Evolutionary conservation across 2,888 invertebrate genomes (phyloP).

Genomic region (Eustalomyia histrio): DNA sequence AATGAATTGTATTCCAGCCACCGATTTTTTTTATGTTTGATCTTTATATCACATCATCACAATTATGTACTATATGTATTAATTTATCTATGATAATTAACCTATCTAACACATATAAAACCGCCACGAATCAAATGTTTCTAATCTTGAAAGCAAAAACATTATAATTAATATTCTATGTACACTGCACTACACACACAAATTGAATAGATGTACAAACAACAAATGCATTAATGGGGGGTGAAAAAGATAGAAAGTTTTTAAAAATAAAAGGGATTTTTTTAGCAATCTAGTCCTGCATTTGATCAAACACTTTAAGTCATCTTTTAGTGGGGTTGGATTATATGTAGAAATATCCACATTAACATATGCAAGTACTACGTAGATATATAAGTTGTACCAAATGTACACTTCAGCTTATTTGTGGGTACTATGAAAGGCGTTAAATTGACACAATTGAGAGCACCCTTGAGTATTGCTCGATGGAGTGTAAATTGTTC

Average conservation of each 20-base stretch:
- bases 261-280: background rate
- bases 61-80: slow-evolving; percentile 8
- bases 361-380: background rate
- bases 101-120: background rate
- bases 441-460: slow-evolving; percentile 40
- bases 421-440: slow-evolving; percentile 42
- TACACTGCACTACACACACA: background rate
- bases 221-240: background rate
- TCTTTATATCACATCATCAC: no score
- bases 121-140: slow-evolving; percentile 2
- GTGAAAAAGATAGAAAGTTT: background rate
- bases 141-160: background rate
- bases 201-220: background rate
- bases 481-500: slow-evolving; percentile 23
- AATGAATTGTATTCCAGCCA: no score
- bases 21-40: no score
- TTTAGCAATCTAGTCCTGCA: background rate
- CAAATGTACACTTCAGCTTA: background rate
- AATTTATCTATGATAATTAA: background rate
- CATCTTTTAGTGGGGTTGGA: background rate
- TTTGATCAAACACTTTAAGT: no score
- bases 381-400: background rate
- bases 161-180: background rate
- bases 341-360: background rate
- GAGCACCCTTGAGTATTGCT: slow-evolving; percentile 3